A percentile compares a stretch with the other conserved stretches of the same genome.
Conservation (phyloP, 2,797 vertebrate species). For the Oreonectes daqikongensis region DNA sequence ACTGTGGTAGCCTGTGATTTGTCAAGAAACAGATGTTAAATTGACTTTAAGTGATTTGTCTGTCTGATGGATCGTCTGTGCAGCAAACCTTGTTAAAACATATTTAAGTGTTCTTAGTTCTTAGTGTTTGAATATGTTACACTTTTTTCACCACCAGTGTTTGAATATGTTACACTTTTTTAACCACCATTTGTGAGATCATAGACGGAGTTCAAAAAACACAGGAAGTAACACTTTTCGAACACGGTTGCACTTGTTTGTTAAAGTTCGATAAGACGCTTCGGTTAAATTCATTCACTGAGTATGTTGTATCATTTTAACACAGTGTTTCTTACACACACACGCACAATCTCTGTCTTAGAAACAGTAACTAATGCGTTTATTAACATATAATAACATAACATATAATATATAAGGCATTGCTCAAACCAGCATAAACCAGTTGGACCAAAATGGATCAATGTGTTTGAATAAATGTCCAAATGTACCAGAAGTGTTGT, state of each 20-base stretch:
- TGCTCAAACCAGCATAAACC: background rate
- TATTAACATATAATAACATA: too few relatives aligned
- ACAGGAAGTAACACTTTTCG: slow-evolving; percentile 42
- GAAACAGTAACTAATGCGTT: too few relatives aligned
- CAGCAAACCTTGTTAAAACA: background rate
- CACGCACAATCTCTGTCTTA: too few relatives aligned
- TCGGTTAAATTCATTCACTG: background rate
- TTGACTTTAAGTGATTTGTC: background rate
- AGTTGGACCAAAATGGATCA: background rate
- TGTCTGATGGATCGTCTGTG: background rate
- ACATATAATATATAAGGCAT: too few relatives aligned
- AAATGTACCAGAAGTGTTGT: too few relatives aligned
- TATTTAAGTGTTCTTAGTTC: background rate
- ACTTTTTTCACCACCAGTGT: background rate
- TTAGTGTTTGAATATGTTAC: too few relatives aligned
- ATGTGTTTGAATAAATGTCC: background rate
- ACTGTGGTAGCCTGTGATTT: background rate
- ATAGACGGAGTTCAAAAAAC: background rate
- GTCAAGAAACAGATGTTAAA: background rate
- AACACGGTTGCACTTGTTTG: background rate
- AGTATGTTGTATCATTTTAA: too few relatives aligned
- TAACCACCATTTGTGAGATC: background rate
- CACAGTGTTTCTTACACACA: too few relatives aligned
- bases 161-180: background rate
- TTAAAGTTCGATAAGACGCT: background rate